Conservation (phyloP, 2,113 vertebrate genomes). For the Brachyhypopomus occidentalis region DNA sequence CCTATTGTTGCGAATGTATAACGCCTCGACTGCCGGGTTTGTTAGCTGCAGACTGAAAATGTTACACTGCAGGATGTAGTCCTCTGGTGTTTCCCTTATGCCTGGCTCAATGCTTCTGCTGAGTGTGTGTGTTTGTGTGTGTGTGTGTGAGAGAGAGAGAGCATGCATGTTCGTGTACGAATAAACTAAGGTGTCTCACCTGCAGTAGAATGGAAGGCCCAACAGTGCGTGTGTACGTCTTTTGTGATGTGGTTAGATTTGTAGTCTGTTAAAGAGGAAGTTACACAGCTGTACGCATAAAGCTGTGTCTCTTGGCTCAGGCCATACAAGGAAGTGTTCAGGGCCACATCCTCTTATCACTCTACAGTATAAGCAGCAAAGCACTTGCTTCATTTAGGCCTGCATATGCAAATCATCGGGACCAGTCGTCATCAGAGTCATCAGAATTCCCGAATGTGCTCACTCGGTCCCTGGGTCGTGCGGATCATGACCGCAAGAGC, state of each 20-base stretch:
- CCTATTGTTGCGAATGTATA: no score
- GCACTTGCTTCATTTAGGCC: not conserved
- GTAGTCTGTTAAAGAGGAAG: conserved; percentile 36
- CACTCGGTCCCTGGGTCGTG: no score
- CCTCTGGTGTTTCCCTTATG: conserved; percentile 3
- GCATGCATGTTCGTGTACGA: not conserved
- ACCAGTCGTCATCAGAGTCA: no score
- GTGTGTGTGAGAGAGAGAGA: not conserved
- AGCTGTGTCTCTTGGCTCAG: not conserved
- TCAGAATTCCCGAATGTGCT: no score
- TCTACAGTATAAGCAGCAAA: not conserved
- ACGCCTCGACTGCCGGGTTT: no score
- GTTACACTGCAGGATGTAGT: not conserved
- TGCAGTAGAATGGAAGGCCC: no score
- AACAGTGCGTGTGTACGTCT: not conserved
- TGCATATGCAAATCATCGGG: not conserved
- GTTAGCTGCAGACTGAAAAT: not conserved
- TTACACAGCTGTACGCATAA: not conserved
- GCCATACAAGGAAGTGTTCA: conserved; percentile 39
- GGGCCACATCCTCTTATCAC: not conserved
- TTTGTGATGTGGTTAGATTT: conserved; percentile 19
- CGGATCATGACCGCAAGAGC: not conserved
- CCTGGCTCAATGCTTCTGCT: conserved; percentile 7
- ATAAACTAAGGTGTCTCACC: no score
- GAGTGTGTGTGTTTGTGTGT: not conserved